Base-by-base conservation (phyloP, 2,888 invertebrate species). In the Chymomyza caudatula region DNA sequence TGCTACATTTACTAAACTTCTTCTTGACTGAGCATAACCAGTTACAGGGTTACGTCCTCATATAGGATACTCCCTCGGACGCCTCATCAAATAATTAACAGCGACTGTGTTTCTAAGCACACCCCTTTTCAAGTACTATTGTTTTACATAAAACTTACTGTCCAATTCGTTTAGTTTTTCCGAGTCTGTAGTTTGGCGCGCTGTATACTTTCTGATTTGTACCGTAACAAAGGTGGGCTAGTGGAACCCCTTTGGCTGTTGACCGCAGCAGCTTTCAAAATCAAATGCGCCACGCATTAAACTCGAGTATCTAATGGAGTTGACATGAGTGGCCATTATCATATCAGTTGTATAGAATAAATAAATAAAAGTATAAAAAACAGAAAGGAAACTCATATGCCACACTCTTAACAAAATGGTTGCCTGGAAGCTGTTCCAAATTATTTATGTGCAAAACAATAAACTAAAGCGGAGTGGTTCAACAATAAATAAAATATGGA, bases 391-490 rank as follows among this genome's bases (percentile, higher is more conserved):
- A 47, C 47, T 17, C 47, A 47, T 47, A 47, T 47, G 47, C 17
- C 47, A 47, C 47, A 47, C 19, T 2, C 19, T 17, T 47, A 8
- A 37, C 8, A 11, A 37, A 37, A 8, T 43, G 19, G 47, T 47
- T 37, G 29, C 29, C 29, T 37, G 47, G 47, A 47, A 17, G 47
- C 47, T 51, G 23, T 22, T 37, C 29, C 29, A 51, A 20, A 19
- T 51, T 19, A 51, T 51, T 51, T 51, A 51, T 51, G 22, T 22
- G 22, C 15, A 19, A 51, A 76, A 74, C 74, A 76, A 74, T 74
- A 63, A 73, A 76, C 74, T 74, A 76, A 74, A 70, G 65, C 67
- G 54, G 67, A 73, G 70, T 69, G 69, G 73, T 60, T 64, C 65
- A 37, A 37, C 11, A 37, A 37, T 37, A 37, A 37, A 37, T 37